A percentile compares a stretch with the other conserved stretches of the same genome.
phyloP scores from a whole-genome alignment of 2,113 vertebrate species.

The Bubo bubo region DNA sequence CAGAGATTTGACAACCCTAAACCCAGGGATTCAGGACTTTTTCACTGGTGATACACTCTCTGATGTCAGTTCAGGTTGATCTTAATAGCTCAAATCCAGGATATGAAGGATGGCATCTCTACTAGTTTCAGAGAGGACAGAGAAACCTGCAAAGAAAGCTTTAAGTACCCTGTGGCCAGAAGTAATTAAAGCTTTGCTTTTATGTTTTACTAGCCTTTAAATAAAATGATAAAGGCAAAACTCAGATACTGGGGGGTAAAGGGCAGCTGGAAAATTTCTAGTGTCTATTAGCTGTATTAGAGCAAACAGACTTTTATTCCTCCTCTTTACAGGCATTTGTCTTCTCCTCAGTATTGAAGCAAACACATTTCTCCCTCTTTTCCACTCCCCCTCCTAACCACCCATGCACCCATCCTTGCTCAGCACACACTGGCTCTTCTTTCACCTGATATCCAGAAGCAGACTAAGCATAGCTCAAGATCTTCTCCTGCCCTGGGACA shows the following conservation, averaged over 20 bases:
- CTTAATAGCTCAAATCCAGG: not conserved
- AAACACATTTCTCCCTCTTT: not conserved
- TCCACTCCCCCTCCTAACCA: too few species aligned
- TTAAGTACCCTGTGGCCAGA: not conserved
- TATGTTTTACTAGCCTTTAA: not conserved
- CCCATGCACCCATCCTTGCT: not conserved
- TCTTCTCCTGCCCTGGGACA: not conserved
- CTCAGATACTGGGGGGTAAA: not conserved
- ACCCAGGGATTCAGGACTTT: not conserved
- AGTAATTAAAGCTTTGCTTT: not conserved
- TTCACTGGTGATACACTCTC: constrained; percentile 26
- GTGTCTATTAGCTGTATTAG: not conserved
- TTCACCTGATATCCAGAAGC: not conserved
- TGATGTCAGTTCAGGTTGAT: constrained; percentile 29
- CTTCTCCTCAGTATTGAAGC: not conserved
- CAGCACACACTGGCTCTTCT: not conserved
- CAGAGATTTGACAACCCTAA: constrained; percentile 29
- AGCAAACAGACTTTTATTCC: not conserved
- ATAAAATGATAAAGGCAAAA: not conserved
- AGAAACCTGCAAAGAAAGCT: not conserved
- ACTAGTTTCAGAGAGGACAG: not conserved
- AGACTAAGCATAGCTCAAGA: not conserved
- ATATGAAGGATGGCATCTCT: constrained; percentile 13
- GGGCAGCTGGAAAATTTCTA: not conserved
- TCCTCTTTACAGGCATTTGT: not conserved